A percentile compares a stretch with the other conserved stretches of the same genome.
Evolutionary conservation across 2,888 invertebrate species (phyloP).

Genomic region (Gerris lacustris): DNA sequence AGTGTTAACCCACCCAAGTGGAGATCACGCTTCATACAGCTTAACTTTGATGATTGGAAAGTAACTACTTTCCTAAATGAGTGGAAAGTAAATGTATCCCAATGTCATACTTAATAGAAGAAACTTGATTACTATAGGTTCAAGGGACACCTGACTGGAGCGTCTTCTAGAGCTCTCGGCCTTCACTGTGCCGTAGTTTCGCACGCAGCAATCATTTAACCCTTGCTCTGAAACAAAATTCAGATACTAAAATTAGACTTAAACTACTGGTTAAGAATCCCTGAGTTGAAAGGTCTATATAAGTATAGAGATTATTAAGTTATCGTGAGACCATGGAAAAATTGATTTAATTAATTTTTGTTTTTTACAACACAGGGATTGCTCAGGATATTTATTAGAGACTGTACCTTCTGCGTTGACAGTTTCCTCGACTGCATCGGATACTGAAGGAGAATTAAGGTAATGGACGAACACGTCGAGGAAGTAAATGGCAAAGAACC

Average conservation of each 20-base stretch:
- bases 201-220: constrained; percentile 1
- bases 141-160: neutral
- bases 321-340: too few species aligned
- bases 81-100: neutral
- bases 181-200: neutral
- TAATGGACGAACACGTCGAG: constrained; percentile 57
- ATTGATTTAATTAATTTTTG: too few species aligned
- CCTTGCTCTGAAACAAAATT: constrained; percentile 7
- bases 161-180: neutral
- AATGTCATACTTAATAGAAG: neutral
- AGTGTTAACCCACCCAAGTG: too few species aligned
- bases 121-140: neutral
- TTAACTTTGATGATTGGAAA: too few species aligned
- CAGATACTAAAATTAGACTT: too few species aligned
- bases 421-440: constrained; percentile 19
- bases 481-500: constrained; percentile 59
- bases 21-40: too few species aligned
- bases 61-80: too few species aligned
- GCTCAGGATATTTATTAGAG: neutral
- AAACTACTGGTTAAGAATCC: too few species aligned
- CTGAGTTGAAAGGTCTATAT: too few species aligned
- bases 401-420: neutral
- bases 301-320: too few species aligned
- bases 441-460: neutral
- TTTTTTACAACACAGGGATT: too few species aligned